Evolutionary conservation across 2,888 invertebrate species (phyloP).

Genomic region (Parascotia fuliginaria): DNA sequence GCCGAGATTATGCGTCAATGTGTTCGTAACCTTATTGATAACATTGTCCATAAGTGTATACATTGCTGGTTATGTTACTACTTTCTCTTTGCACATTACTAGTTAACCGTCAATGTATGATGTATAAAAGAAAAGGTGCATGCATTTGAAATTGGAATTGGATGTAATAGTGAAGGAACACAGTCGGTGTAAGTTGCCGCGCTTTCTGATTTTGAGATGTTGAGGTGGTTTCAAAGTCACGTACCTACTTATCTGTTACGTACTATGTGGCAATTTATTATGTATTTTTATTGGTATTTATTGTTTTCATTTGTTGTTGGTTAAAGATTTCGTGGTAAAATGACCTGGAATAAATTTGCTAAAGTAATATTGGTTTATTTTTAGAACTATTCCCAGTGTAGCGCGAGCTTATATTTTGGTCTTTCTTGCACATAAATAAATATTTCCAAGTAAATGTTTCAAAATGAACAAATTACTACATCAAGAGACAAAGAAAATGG

Average conservation of each 20-base stretch:
- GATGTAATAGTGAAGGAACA: slow-evolving; percentile 30
- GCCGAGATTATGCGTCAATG: slow-evolving; percentile 63
- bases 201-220: slow-evolving; percentile 83
- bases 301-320: slow-evolving; percentile 37
- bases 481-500: not conserved
- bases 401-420: too few species aligned
- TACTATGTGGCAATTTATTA: slow-evolving; percentile 68
- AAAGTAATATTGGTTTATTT: not conserved
- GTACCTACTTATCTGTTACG: slow-evolving; percentile 77
- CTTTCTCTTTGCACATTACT: slow-evolving; percentile 33
- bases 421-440: too few species aligned
- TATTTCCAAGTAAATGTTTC: too few species aligned
- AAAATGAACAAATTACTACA: too few species aligned
- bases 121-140: slow-evolving; percentile 19
- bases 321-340: slow-evolving; percentile 25
- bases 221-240: slow-evolving; percentile 72
- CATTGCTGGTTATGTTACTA: slow-evolving; percentile 40
- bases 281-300: slow-evolving; percentile 58
- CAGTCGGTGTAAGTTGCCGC: slow-evolving; percentile 65
- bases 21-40: slow-evolving; percentile 72
- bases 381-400: not conserved
- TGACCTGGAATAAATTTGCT: slow-evolving; percentile 11
- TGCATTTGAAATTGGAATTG: slow-evolving; percentile 21
- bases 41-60: slow-evolving; percentile 20
- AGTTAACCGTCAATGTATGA: slow-evolving; percentile 47